Evolutionary conservation across 2,113 vertebrate species (phyloP), one percentile per base, ranked within the genome.

Genomic region (Ceuthmochares aereus): DNA sequence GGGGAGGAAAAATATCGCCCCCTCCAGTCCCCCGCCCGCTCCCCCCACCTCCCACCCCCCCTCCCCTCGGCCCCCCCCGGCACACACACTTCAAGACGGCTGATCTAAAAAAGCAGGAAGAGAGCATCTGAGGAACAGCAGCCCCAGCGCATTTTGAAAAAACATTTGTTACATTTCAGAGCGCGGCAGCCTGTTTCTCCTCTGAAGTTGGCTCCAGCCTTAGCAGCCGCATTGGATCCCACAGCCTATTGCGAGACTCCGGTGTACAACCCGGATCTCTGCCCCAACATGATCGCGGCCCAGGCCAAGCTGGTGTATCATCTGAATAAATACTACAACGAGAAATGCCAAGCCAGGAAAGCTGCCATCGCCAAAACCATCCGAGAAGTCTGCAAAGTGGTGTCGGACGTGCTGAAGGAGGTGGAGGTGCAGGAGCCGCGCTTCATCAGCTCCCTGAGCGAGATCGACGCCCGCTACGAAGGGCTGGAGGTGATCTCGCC

Each of bases 251-350:
- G 99, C 99, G 99, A 99, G 99, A 99, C 99, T 99, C 99, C 99
- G 99, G 99, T 99, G 89, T 99, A 99, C 97, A 99, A 99, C 84
- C 99, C 99, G 99, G 99, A 99, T 99, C 99, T 99, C 99, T 99
- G 99, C 98, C 99, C 99, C 95, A 99, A 99, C 97, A 99, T 99
- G 99, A 99, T 99, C 98, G 99, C 99, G 96, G 99, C 99, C 72
- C 99, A 99, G 98, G 99, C 99, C 95, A 99, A 99, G 98, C 98
- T 99, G 98, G 99, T 99, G 78, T 99, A 99, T 91, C 99, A 99
- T 91, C 99, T 99, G 62, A 99, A 99, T 97, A 99, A 99, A 97
- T 99, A 99, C 98, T 99, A 99, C 98, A 99, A 99, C 95, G 99
- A 99, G 97, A 99, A 99, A 98, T 99, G 99, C 96, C 99, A 99